A percentile compares a stretch with the other conserved stretches of the same genome.
phyloP scores from a whole-genome alignment of 1,140 invertebrate species.

The Cecropterus lyciades region DNA sequence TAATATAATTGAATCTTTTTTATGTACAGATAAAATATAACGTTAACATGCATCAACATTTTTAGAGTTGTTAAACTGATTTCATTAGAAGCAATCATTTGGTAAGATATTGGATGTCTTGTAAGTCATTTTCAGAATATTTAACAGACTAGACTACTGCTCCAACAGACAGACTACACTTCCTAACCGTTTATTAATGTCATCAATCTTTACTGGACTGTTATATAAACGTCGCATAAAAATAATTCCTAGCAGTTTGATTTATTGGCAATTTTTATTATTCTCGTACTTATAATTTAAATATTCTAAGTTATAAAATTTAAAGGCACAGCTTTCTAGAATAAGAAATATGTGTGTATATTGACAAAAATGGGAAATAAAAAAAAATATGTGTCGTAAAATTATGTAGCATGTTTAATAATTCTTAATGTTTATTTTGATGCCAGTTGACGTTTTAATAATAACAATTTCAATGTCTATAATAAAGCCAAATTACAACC shows the following conservation, averaged over 20 bases:
- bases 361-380: slow-evolving; percentile 5
- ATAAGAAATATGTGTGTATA: slow-evolving; percentile 18
- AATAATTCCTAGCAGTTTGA: not conserved
- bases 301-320: not conserved
- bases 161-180: no score
- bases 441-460: slow-evolving; percentile 14
- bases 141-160: no score
- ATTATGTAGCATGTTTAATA: slow-evolving; percentile 9
- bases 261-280: not conserved
- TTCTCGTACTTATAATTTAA: not conserved
- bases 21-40: no score
- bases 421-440: slow-evolving; percentile 8
- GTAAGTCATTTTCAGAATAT: no score
- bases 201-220: not conserved
- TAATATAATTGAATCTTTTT: no score
- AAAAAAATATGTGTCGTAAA: slow-evolving; percentile 9
- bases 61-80: no score
- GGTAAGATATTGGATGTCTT: no score
- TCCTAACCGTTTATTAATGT: not conserved
- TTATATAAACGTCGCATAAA: not conserved
- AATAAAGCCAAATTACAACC: slow-evolving; percentile 53
- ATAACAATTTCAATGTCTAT: slow-evolving; percentile 30
- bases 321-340: slow-evolving; percentile 17
- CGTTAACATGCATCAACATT: slow-evolving; percentile 3
- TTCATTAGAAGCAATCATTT: no score